A percentile compares a stretch with the other conserved stretches of the same genome.
phyloP scores from a whole-genome alignment of 2,113 vertebrate genomes.

The Maccullochella peelii region DNA sequence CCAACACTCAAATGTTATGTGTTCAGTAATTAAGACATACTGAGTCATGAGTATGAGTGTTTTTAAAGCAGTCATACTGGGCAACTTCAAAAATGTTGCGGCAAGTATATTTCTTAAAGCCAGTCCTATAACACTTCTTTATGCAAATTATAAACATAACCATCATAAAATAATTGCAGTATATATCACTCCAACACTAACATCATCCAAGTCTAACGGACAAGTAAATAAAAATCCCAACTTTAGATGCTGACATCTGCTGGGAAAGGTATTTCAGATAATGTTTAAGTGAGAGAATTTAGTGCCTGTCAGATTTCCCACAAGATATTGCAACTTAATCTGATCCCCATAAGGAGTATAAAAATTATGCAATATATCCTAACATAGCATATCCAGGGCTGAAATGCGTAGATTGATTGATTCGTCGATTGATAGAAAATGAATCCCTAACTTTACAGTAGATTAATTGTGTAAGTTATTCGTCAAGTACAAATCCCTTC shows the following conservation, averaged over 20 bases:
- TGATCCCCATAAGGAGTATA: neutral
- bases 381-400: neutral
- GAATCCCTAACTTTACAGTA: neutral
- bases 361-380: neutral
- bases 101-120: neutral
- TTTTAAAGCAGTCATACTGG: slow-evolving; percentile 9
- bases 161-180: neutral
- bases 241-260: neutral
- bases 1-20: neutral
- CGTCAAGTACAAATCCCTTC: neutral
- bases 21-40: slow-evolving; percentile 3
- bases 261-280: neutral
- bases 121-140: neutral
- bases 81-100: neutral
- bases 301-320: neutral
- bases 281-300: neutral
- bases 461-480: neutral
- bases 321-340: neutral
- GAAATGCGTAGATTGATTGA: neutral
- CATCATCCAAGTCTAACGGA: neutral
- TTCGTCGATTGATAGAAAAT: neutral
- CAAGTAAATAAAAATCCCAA: neutral
- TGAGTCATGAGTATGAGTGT: neutral
- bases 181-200: neutral
- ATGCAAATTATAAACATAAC: neutral